These are phyloP conservation scores for Diplogasteroides magnus DNA, from an alignment of 1,140 invertebrate genomes.

Conservation along the genomic window DNA sequence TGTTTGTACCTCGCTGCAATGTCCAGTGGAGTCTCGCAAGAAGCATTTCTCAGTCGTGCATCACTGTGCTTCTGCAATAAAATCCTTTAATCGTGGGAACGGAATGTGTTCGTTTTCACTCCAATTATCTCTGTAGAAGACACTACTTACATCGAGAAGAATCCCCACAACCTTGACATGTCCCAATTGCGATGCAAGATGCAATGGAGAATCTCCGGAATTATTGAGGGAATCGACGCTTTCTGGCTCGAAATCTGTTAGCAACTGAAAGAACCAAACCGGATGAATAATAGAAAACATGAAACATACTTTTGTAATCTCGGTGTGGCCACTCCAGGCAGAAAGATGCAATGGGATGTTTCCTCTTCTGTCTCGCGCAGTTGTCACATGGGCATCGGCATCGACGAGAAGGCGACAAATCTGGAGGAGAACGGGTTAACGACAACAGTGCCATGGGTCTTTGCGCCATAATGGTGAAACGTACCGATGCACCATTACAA, in stretches of 20 bases:
- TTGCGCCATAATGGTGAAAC: no score
- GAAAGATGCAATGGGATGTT: slow-evolving; percentile 80
- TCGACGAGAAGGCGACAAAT: slow-evolving; percentile 60
- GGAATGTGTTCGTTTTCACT: background rate
- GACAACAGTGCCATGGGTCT: no score
- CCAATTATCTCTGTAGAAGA: background rate
- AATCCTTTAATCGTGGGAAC: slow-evolving; percentile 6
- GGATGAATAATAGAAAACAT: slow-evolving; percentile 75
- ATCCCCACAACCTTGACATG: slow-evolving; percentile 80
- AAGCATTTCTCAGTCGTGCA: slow-evolving; percentile 78
- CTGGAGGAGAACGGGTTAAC: no score
- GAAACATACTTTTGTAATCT: slow-evolving; percentile 72
- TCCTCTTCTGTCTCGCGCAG: slow-evolving; percentile 78
- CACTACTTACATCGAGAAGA: slow-evolving; percentile 64
- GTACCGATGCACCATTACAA: no score
- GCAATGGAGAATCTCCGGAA: slow-evolving; percentile 84
- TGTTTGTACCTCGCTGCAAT: slow-evolving; percentile 66
- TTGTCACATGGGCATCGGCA: slow-evolving; percentile 76
- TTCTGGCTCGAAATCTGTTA: slow-evolving; percentile 35
- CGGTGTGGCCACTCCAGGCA: slow-evolving; percentile 78
- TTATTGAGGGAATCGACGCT: slow-evolving; percentile 68
- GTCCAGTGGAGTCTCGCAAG: slow-evolving; percentile 84
- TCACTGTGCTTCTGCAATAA: slow-evolving; percentile 72
- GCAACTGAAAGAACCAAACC: slow-evolving; percentile 57
- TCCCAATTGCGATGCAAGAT: slow-evolving; percentile 89